A percentile compares a stretch with the other conserved stretches of the same genome.
Evolutionary conservation across 1,140 invertebrate species (phyloP).

Genomic region (Nephila pilipes): DNA sequence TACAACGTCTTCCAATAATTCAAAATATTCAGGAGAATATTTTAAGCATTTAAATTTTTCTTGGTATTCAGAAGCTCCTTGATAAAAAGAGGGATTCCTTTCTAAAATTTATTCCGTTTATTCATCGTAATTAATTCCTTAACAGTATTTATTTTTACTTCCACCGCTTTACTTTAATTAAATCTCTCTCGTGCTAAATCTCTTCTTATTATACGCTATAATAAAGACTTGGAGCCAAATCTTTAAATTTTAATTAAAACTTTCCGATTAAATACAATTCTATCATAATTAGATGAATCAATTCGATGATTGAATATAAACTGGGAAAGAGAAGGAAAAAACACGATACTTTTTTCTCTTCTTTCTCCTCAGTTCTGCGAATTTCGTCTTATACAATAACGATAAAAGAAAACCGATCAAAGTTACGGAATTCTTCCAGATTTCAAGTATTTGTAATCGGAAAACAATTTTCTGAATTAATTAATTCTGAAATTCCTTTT

Average conservation of each 20-base stretch:
- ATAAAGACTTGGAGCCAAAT: not conserved
- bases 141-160: not conserved
- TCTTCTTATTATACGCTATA: not conserved
- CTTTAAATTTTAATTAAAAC: slow-evolving; percentile 23
- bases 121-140: not conserved
- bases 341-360: not conserved
- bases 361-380: not conserved
- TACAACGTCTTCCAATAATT: no score
- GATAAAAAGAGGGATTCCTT: no score
- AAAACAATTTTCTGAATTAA: slow-evolving; percentile 31
- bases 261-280: not conserved
- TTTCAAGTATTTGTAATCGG: slow-evolving; percentile 16
- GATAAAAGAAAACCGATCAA: not conserved
- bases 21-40: no score
- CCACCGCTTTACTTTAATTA: slow-evolving; percentile 35
- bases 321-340: not conserved
- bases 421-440: slow-evolving; percentile 5
- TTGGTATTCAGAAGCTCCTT: no score
- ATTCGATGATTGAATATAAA: not conserved
- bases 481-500: slow-evolving; percentile 9
- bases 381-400: not conserved
- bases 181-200: not conserved
- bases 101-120: not conserved
- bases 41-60: no score
- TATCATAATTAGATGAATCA: slow-evolving; percentile 4